phyloP scores from a whole-genome alignment of 2,888 invertebrate species.

The Odontomyia ornata region DNA sequence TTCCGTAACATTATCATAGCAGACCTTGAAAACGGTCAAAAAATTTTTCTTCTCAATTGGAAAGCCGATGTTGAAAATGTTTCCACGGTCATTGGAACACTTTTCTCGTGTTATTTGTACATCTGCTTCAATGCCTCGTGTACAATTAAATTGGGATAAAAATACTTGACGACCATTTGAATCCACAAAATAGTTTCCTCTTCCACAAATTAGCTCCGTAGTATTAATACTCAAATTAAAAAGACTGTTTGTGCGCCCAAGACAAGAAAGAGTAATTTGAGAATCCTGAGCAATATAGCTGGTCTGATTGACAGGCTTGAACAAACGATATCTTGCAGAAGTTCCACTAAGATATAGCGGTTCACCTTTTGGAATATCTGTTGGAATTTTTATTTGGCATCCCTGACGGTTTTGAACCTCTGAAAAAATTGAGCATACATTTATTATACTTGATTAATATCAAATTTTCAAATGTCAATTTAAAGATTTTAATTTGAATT shows the following conservation, averaged over 20 bases:
- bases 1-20: slow-evolving; percentile 59
- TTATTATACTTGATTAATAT: background rate
- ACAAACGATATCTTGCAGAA: slow-evolving; percentile 48
- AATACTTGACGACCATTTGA: slow-evolving; percentile 14
- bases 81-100: slow-evolving; percentile 55
- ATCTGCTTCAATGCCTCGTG: slow-evolving; percentile 51
- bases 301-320: slow-evolving; percentile 51
- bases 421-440: background rate
- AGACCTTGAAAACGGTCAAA: slow-evolving; percentile 57
- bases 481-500: too few species aligned
- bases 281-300: slow-evolving; percentile 50
- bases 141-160: slow-evolving; percentile 51
- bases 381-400: slow-evolving; percentile 50
- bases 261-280: slow-evolving; percentile 53
- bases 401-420: slow-evolving; percentile 26
- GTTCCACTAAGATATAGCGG: slow-evolving; percentile 50
- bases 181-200: slow-evolving; percentile 45
- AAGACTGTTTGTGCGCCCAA: slow-evolving; percentile 53
- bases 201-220: slow-evolving; percentile 49
- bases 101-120: slow-evolving; percentile 54
- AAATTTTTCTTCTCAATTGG: slow-evolving; percentile 47
- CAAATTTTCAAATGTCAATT: too few species aligned
- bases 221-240: slow-evolving; percentile 30
- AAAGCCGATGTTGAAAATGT: slow-evolving; percentile 54
- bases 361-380: slow-evolving; percentile 50